Evolutionary conservation across 2,797 vertebrate genomes (phyloP).

Genomic region (Pogonophryne albipinna): DNA sequence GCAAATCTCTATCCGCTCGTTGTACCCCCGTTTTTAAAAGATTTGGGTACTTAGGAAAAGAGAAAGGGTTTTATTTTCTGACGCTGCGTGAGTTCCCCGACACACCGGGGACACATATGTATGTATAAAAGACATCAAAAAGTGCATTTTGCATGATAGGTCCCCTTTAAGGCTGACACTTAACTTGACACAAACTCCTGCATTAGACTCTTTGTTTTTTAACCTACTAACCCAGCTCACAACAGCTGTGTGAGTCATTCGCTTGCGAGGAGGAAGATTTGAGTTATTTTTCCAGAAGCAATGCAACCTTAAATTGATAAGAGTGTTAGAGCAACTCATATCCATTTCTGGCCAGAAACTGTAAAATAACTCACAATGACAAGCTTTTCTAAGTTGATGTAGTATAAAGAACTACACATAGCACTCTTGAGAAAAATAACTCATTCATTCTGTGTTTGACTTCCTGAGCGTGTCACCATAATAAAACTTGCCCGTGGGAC

Average conservation of each 20-base stretch:
- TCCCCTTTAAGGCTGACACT: conserved; percentile 3
- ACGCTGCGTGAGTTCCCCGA: too few species aligned
- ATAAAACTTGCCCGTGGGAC: conserved; percentile 51
- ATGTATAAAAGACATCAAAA: too few species aligned
- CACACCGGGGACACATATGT: too few species aligned
- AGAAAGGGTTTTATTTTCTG: too few species aligned
- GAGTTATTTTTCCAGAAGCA: conserved; percentile 4
- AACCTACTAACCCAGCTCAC: too few species aligned
- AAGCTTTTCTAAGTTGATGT: conserved; percentile 25
- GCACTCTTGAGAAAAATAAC: conserved; percentile 44
- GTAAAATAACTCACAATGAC: conserved; percentile 46
- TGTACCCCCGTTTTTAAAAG: too few species aligned
- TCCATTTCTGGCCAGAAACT: conserved; percentile 20
- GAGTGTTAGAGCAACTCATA: conserved; percentile 20
- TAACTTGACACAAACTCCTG: conserved; percentile 26
- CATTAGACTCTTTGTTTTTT: too few species aligned
- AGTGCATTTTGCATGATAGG: too few species aligned
- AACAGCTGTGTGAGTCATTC: conserved; percentile 37
- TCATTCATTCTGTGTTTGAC: conserved; percentile 29
- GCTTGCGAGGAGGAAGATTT: conserved; percentile 14
- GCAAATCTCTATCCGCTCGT: too few species aligned
- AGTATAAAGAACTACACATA: conserved; percentile 29
- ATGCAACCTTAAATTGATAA: conserved; percentile 19
- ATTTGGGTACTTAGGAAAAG: too few species aligned
- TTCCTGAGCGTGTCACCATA: conserved; percentile 65